Conservation (phyloP, 2,888 invertebrate species). For the Diaphora mendica region DNA sequence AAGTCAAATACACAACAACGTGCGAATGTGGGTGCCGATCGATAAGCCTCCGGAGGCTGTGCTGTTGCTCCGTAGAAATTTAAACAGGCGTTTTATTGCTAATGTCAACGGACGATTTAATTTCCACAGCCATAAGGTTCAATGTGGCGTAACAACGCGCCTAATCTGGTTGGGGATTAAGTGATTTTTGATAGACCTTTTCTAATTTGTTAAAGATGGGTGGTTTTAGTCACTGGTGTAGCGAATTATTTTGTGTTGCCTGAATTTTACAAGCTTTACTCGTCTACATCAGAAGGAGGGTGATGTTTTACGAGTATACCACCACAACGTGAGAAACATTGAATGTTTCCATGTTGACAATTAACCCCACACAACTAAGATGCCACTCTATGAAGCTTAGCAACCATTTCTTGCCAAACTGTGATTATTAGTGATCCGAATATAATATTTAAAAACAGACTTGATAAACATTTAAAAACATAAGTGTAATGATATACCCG, state of each 20-base stretch:
- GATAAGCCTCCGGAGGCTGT: conserved; percentile 26
- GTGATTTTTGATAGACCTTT: background rate
- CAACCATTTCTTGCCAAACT: too few species aligned
- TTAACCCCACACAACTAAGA: too few species aligned
- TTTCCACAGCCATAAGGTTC: conserved; percentile 6
- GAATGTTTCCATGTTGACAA: too few species aligned
- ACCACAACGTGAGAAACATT: too few species aligned
- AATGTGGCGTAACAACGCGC: background rate
- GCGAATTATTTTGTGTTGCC: background rate
- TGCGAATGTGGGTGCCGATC: conserved; percentile 24
- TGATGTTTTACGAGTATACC: too few species aligned
- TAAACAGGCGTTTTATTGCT: conserved; percentile 37
- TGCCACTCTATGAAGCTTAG: too few species aligned
- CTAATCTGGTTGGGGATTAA: background rate
- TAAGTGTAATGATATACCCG: too few species aligned
- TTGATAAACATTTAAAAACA: too few species aligned
- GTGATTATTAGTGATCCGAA: too few species aligned
- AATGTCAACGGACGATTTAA: conserved; percentile 27
- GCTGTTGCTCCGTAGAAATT: conserved; percentile 22
- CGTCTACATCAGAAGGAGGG: too few species aligned
- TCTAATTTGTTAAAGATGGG: background rate
- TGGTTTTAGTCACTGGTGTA: background rate
- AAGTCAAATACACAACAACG: conserved; percentile 7
- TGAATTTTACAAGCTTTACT: background rate
- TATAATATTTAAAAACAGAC: too few species aligned